Conservation (phyloP, 1,140 invertebrate species). For the Drosophila sucinea region DNA sequence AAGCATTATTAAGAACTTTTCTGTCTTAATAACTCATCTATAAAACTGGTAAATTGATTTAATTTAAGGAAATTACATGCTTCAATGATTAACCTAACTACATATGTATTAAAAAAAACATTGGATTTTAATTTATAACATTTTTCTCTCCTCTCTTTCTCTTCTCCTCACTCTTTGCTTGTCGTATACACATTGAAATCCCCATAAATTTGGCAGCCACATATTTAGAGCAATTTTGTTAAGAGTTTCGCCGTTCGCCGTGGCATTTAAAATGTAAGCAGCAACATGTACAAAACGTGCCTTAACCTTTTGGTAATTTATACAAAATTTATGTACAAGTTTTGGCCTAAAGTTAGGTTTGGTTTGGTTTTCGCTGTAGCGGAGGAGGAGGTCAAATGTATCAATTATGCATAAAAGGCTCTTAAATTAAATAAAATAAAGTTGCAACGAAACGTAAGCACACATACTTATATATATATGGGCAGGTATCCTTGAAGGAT, state of each 20-base stretch:
- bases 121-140: too few relatives aligned
- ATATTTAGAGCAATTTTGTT: constrained; percentile 13
- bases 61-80: too few relatives aligned
- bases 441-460: neutral
- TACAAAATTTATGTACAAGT: constrained; percentile 12
- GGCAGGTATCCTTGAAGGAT: neutral
- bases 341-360: constrained; percentile 4
- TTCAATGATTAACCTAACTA: too few relatives aligned
- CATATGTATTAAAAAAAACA: too few relatives aligned
- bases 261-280: constrained; percentile 12
- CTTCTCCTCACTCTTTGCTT: neutral
- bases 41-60: too few relatives aligned
- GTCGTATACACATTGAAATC: neutral
- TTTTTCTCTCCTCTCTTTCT: neutral
- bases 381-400: neutral
- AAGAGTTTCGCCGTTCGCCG: neutral
- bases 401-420: constrained; percentile 14
- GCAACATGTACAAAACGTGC: constrained; percentile 10
- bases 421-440: constrained; percentile 9
- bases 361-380: neutral
- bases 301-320: constrained; percentile 11
- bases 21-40: too few relatives aligned
- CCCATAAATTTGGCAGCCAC: constrained; percentile 1
- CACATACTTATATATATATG: neutral
- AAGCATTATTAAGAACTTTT: too few relatives aligned